Conservation (phyloP, 1,140 invertebrate genomes). For the Drosophila bocki region DNA sequence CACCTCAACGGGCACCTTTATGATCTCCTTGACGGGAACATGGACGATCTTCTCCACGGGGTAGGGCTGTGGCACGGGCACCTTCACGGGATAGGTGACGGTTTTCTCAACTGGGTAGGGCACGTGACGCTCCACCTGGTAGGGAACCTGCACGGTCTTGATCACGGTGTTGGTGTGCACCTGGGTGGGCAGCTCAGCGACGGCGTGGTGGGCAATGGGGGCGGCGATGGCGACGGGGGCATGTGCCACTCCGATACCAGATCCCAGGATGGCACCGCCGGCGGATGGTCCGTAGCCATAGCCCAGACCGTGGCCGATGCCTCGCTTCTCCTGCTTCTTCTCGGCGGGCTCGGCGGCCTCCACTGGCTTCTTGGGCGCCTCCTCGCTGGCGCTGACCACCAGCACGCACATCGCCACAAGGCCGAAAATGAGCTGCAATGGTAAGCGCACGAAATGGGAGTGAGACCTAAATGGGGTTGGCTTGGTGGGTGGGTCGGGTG, state of each 20-base stretch:
- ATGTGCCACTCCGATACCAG: conserved; percentile 43
- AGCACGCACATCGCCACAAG: conserved; percentile 85
- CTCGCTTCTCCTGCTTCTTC: conserved; percentile 91
- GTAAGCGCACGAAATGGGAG: conserved; percentile 41
- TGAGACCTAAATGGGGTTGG: conserved; percentile 18
- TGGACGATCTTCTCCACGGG: conserved; percentile 88
- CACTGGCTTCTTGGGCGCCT: conserved; percentile 76
- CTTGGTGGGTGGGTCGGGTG: conserved; percentile 44
- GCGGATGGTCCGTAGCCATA: conserved; percentile 85
- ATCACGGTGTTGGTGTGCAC: conserved; percentile 85
- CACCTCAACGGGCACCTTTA: conserved; percentile 89
- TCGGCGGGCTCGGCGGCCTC: conserved; percentile 85
- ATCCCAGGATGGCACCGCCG: conserved; percentile 62
- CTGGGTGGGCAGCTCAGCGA: conserved; percentile 69
- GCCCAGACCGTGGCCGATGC: conserved; percentile 87
- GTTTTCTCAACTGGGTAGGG: conserved; percentile 89
- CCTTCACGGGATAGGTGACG: conserved; percentile 88
- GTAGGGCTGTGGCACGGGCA: conserved; percentile 88
- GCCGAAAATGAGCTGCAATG: conserved; percentile 85
- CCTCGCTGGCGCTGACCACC: conserved; percentile 85
- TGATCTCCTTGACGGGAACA: conserved; percentile 87
- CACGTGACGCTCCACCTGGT: conserved; percentile 88
- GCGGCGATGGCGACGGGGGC: conserved; percentile 27
- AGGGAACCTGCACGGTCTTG: conserved; percentile 87
- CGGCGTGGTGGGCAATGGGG: conserved; percentile 33